phyloP scores from a whole-genome alignment of 1,140 invertebrate species.

The Lanistes nyassanus region DNA sequence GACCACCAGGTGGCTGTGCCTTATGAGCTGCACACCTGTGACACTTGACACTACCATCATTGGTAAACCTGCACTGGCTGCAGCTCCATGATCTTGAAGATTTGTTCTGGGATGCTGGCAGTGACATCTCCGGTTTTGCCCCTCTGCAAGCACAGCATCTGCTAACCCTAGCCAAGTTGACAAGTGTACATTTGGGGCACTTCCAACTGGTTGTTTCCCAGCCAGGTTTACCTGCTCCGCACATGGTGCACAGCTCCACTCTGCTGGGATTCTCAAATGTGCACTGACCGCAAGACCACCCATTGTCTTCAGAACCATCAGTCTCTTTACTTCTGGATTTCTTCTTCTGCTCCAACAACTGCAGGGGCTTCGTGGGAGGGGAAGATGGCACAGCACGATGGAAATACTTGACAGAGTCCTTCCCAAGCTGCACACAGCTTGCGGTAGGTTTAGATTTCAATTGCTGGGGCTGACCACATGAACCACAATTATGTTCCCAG shows the following conservation, averaged over 20 bases:
- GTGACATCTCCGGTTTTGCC: constrained; percentile 10
- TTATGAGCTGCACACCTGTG: not conserved
- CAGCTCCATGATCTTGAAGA: constrained; percentile 2
- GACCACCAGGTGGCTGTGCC: not conserved
- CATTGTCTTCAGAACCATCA: not conserved
- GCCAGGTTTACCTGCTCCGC: constrained; percentile 22
- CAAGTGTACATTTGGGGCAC: constrained; percentile 84
- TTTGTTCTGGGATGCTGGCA: not conserved
- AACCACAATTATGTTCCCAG: constrained; percentile 42
- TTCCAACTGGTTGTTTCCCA: constrained; percentile 72
- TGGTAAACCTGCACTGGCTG: constrained; percentile 15
- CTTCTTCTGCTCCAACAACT: too few relatives aligned
- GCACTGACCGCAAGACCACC: constrained; percentile 31
- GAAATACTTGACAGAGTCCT: constrained; percentile 29
- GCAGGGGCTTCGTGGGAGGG: not conserved
- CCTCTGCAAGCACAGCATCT: constrained; percentile 82
- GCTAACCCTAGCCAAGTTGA: constrained; percentile 83
- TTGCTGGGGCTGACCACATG: constrained; percentile 35
- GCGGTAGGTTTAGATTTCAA: constrained; percentile 22
- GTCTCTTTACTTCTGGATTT: too few relatives aligned
- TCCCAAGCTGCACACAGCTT: constrained; percentile 36
- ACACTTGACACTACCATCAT: constrained; percentile 11
- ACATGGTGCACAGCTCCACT: constrained; percentile 28
- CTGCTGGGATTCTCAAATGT: constrained; percentile 24
- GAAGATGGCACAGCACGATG: constrained; percentile 13